These are phyloP conservation scores for Macrotus californicus DNA, from an alignment of 2,113 vertebrate species.

Conservation along the genomic window DNA sequence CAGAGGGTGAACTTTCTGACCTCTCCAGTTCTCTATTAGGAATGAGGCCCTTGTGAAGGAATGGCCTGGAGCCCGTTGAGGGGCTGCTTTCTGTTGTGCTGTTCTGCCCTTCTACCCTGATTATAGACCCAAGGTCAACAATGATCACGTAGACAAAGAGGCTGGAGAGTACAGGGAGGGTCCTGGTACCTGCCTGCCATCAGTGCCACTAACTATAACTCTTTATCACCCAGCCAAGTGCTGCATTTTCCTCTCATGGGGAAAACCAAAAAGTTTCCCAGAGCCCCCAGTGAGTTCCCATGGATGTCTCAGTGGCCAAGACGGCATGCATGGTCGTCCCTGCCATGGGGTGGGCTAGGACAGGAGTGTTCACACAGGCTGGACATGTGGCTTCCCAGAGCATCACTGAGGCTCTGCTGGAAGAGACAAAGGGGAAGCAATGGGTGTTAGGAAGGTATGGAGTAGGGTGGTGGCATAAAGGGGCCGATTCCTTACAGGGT, in stretches of 20 bases:
- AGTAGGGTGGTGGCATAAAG: background rate
- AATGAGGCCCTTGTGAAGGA: background rate
- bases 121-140: background rate
- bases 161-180: background rate
- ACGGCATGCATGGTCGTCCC: background rate
- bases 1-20: background rate
- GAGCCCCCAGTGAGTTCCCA: background rate
- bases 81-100: background rate
- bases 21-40: background rate
- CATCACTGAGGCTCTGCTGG: background rate
- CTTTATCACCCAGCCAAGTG: background rate
- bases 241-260: background rate
- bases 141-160: background rate
- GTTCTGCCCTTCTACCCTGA: background rate
- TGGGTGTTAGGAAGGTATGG: no score
- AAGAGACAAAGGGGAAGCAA: background rate
- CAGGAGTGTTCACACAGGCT: background rate
- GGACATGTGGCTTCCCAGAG: background rate
- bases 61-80: background rate
- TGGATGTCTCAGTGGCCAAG: background rate
- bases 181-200: background rate
- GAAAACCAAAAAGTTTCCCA: background rate
- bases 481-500: background rate
- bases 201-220: background rate
- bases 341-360: background rate